Conservation (phyloP, 2,797 vertebrate species). For the Coccyzus lansbergi region DNA sequence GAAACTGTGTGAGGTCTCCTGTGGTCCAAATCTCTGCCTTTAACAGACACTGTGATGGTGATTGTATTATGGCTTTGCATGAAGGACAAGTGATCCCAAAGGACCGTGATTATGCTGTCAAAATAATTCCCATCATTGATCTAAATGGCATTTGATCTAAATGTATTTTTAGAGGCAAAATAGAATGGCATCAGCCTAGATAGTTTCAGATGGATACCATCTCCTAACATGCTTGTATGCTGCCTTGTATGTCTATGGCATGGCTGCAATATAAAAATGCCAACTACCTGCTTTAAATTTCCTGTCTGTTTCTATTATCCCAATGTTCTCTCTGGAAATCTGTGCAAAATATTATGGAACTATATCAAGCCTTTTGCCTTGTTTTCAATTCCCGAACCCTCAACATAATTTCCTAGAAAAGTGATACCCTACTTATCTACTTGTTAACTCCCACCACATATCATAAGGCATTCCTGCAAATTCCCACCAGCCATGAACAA, state of each 20-base stretch:
- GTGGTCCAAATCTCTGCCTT: neutral
- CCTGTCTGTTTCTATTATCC: neutral
- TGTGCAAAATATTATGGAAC: neutral
- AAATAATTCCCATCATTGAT: neutral
- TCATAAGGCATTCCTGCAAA: conserved; percentile 64
- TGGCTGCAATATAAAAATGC: neutral
- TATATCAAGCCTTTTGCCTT: conserved; percentile 18
- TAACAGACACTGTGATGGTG: neutral
- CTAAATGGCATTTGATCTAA: neutral
- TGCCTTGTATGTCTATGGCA: neutral
- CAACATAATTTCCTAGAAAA: conserved; percentile 58
- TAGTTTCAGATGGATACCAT: neutral
- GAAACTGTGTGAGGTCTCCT: neutral
- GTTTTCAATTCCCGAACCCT: neutral
- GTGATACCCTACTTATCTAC: conserved; percentile 45
- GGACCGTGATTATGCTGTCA: neutral
- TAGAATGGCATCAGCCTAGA: neutral
- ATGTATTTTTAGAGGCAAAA: neutral
- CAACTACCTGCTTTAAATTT: neutral
- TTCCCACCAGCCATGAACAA: conserved; percentile 66
- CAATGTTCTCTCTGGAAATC: conserved; percentile 19
- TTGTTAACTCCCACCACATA: conserved; percentile 56
- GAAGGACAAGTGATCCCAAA: neutral
- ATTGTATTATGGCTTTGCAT: neutral
- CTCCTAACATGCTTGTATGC: fast-evolving